Base-by-base conservation (phyloP, 2,797 vertebrate genomes). In the Sebastes iracundus region DNA sequence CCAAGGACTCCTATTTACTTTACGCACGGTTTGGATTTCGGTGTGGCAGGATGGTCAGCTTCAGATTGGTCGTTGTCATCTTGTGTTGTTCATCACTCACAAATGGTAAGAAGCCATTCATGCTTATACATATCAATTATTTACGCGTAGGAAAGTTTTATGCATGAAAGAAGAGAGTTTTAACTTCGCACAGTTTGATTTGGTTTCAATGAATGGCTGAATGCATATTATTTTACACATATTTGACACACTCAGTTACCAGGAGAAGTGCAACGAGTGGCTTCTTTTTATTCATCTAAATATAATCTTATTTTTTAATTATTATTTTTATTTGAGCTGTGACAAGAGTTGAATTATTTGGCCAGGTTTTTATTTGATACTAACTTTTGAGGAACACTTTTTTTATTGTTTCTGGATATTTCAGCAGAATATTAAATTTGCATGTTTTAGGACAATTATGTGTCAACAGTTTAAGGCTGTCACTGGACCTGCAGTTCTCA, bases 31-130 rank as follows among this genome's bases (percentile, higher is more conserved):
- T 78, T 82, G 87, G 85, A 81, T 86, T 81, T 82, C 71, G 76
- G 72, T 52, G 73, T 85, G 85, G 55, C 91, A 91, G 70, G 84
- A 96, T 96, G 96, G 82, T 60, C 59, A 76, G 80, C 70, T 73
- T 93, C 42, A 87, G 62, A 61, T 23, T 89, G 77, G 68, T 88
- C 63, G 30, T 85, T 58, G 53, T 94, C 79, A 80, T 96, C 61
- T 73, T 93, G 74, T 86, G 83, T 35, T 90, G 80, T 71, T 82
- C 92, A 9, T 87, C 90, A 13, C 71, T 85, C 27, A 72, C 86
- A 28, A 72, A 81, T 53, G 96, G 96, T 96, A 92, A 95, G 95
- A 87, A 80, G 9, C 60, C 55, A 68, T 66, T 81, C 64, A 42
- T 61, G 28, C 28, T 46, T 4, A 13, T 27, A 22, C 23, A n/a